A percentile compares a stretch with the other conserved stretches of the same genome.
Evolutionary conservation across 2,113 vertebrate genomes (phyloP).

Genomic region (Megaleporinus macrocephalus): DNA sequence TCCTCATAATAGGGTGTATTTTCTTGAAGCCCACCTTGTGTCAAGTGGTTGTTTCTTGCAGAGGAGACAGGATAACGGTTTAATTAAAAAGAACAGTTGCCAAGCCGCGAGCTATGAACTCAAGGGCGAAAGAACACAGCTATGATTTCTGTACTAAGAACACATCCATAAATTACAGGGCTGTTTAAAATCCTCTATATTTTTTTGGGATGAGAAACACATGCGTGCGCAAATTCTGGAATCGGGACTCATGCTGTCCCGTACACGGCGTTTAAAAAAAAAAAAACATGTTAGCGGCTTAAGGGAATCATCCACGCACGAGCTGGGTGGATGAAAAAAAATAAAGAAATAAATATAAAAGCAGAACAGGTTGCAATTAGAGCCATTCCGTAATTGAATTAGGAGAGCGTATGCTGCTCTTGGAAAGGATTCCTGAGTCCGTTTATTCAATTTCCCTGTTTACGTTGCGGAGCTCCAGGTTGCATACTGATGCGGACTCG

Average conservation of each 20-base stretch:
- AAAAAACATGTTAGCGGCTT: not conserved
- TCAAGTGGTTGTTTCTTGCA: constrained; percentile 28
- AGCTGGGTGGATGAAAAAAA: not conserved
- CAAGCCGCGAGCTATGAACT: not conserved
- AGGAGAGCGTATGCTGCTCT: constrained; percentile 43
- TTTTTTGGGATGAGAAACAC: not conserved
- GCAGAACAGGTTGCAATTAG: constrained; percentile 49
- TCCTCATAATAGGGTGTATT: constrained; percentile 45
- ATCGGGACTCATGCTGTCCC: not conserved
- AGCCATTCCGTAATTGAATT: constrained; percentile 49
- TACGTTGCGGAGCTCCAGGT: constrained; percentile 11
- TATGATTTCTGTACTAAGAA: not conserved
- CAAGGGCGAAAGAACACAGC: constrained; percentile 42
- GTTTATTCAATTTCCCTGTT: constrained; percentile 55
- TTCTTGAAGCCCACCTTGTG: constrained; percentile 26
- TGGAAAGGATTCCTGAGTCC: constrained; percentile 45
- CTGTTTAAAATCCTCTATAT: not conserved
- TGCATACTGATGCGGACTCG: constrained; percentile 46
- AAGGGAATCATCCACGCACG: too few species aligned
- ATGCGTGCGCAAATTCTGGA: not conserved
- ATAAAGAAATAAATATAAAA: constrained; percentile 1
- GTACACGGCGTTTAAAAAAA: not conserved
- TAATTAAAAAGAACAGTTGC: constrained; percentile 56
- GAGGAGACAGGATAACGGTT: constrained; percentile 25
- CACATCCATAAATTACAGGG: not conserved